These are phyloP conservation scores for Cyprinodon diabolis DNA, from an alignment of 2,797 vertebrate genomes.

Conservation along the genomic window DNA sequence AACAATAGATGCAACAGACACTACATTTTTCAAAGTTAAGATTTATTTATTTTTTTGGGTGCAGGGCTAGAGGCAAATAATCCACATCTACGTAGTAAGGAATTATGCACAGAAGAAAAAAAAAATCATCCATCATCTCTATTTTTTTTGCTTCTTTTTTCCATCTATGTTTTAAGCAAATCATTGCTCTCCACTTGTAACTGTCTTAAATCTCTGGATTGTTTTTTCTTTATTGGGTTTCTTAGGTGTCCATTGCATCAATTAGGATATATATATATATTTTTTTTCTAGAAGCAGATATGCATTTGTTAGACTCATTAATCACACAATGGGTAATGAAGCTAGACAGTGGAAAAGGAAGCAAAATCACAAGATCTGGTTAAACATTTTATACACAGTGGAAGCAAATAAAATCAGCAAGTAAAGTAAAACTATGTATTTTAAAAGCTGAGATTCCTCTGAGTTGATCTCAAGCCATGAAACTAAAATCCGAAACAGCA, in stretches of 20 bases:
- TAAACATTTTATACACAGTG: slow-evolving; percentile 34
- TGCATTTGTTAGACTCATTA: slow-evolving; percentile 74
- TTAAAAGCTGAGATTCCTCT: neutral
- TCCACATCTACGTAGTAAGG: slow-evolving; percentile 9
- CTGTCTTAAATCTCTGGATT: slow-evolving; percentile 37
- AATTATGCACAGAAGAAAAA: slow-evolving; percentile 2
- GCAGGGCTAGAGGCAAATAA: slow-evolving; percentile 10
- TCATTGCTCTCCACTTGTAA: slow-evolving; percentile 54
- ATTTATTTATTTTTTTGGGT: neutral
- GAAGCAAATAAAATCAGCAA: neutral
- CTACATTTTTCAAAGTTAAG: neutral
- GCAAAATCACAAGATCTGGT: slow-evolving; percentile 45
- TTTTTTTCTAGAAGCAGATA: slow-evolving; percentile 73
- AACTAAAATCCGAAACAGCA: neutral
- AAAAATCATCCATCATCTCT: neutral
- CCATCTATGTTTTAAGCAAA: slow-evolving; percentile 29
- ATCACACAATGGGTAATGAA: slow-evolving; percentile 68
- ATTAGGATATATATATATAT: slow-evolving; percentile 56
- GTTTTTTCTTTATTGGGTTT: neutral
- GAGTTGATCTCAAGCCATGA: neutral
- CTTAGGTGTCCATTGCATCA: slow-evolving; percentile 6
- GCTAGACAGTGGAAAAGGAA: slow-evolving; percentile 53
- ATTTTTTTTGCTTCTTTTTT: neutral
- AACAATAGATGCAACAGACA: neutral
- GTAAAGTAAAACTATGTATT: neutral